Conservation (phyloP, 2,113 vertebrate species). For the Chionodraco myersi region DNA sequence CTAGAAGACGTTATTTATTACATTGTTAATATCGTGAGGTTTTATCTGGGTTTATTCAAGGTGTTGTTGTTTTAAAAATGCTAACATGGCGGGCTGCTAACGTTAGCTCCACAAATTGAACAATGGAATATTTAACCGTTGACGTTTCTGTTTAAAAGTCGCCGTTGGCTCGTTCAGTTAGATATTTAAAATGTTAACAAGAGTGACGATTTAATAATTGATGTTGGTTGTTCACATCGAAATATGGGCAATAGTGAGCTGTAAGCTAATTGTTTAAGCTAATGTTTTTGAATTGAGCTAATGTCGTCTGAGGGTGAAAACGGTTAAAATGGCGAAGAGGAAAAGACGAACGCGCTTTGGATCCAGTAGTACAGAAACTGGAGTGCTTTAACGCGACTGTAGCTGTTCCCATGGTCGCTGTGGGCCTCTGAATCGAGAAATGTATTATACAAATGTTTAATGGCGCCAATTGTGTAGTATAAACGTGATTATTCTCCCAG, state of each 20-base stretch:
- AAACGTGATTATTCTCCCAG: no score
- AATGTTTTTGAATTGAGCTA: background rate
- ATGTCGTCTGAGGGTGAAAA: conserved; percentile 46
- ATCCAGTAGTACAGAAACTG: no score
- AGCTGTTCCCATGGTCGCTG: no score
- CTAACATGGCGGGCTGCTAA: conserved; percentile 18
- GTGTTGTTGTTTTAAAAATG: background rate
- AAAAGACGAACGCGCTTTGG: background rate
- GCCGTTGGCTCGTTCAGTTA: rapidly evolving
- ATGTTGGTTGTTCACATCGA: rapidly evolving
- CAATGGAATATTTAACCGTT: conserved; percentile 57
- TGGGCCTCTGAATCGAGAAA: background rate
- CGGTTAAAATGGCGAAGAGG: conserved; percentile 72
- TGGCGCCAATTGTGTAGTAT: no score
- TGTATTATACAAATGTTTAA: no score
- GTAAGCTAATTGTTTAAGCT: background rate
- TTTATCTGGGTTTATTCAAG: background rate
- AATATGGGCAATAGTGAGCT: rapidly evolving
- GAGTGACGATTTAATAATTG: no score
- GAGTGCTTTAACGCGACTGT: no score
- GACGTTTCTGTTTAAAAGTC: background rate
- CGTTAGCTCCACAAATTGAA: conserved; percentile 65
- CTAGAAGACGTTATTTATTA: rapidly evolving
- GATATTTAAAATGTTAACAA: no score
- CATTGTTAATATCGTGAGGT: rapidly evolving